phyloP scores from a whole-genome alignment of 1,140 invertebrate species.

The Atta colombica region DNA sequence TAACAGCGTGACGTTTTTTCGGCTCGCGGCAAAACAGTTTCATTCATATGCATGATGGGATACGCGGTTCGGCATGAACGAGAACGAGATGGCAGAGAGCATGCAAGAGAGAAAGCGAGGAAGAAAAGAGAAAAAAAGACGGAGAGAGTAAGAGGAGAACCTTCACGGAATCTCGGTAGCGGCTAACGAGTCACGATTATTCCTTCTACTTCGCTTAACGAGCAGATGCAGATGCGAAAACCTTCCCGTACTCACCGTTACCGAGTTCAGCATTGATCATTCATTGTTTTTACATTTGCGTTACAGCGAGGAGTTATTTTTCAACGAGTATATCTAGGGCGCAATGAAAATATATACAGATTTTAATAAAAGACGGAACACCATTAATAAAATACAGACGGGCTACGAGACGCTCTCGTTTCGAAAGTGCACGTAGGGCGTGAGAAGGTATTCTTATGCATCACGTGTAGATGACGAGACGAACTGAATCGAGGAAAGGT shows the following conservation, averaged over 20 bases:
- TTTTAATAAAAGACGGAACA: not conserved
- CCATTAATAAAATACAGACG: conserved; percentile 7
- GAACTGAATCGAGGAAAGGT: conserved; percentile 1
- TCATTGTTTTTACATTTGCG: conserved; percentile 16
- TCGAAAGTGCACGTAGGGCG: not conserved
- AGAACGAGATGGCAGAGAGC: conserved; percentile 18
- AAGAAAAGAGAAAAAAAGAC: conserved; percentile 1
- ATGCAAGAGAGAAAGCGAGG: not conserved
- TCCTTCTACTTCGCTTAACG: conserved; percentile 69
- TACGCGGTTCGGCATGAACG: conserved; percentile 56
- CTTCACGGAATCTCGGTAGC: conserved; percentile 65
- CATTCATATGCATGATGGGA: conserved; percentile 79
- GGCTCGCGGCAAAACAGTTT: conserved; percentile 73
- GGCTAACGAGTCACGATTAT: conserved; percentile 78
- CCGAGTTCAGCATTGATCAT: conserved; percentile 43
- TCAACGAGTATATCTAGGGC: not conserved
- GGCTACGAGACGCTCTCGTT: not conserved
- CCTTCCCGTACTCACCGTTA: conserved; percentile 47
- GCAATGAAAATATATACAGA: not conserved
- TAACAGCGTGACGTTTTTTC: conserved; percentile 73
- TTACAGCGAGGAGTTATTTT: not conserved
- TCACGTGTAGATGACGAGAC: conserved; percentile 49
- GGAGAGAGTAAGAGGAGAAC: not conserved
- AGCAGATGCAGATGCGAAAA: conserved; percentile 64
- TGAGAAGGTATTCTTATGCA: conserved; percentile 48